Evolutionary conservation across 2,797 vertebrate genomes (phyloP).

Genomic region (Numenius phaeopus): DNA sequence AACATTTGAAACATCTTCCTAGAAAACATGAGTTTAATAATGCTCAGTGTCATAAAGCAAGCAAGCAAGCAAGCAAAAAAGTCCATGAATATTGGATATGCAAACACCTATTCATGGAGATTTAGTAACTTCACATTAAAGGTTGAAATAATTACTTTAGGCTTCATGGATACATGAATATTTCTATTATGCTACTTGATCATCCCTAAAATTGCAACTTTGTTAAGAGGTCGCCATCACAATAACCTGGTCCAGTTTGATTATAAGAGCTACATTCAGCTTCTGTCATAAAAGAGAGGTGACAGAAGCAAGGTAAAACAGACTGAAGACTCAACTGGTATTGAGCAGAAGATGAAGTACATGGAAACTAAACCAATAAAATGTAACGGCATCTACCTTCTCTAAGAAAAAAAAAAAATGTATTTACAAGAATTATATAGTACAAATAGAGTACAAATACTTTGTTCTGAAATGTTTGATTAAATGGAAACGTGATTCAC

Average conservation of each 20-base stretch:
- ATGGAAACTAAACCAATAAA: constrained; percentile 15
- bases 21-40: background rate
- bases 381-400: background rate
- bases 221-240: constrained; percentile 17
- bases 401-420: background rate
- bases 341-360: background rate
- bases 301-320: background rate
- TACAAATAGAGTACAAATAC: background rate
- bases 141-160: constrained; percentile 51
- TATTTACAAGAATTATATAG: background rate
- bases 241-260: constrained; percentile 21
- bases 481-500: background rate
- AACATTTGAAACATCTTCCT: background rate
- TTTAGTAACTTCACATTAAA: constrained; percentile 36
- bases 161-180: constrained; percentile 46
- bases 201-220: constrained; percentile 60
- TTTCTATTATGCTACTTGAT: constrained; percentile 61
- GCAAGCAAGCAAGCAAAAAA: background rate
- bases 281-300: constrained; percentile 18
- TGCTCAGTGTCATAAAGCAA: background rate
- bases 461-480: background rate
- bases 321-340: background rate
- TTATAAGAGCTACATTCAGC: constrained; percentile 7
- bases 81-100: background rate
- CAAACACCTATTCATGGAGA: background rate